Base-by-base conservation (phyloP, 2,888 invertebrate genomes). In the Cancer borealis region DNA sequence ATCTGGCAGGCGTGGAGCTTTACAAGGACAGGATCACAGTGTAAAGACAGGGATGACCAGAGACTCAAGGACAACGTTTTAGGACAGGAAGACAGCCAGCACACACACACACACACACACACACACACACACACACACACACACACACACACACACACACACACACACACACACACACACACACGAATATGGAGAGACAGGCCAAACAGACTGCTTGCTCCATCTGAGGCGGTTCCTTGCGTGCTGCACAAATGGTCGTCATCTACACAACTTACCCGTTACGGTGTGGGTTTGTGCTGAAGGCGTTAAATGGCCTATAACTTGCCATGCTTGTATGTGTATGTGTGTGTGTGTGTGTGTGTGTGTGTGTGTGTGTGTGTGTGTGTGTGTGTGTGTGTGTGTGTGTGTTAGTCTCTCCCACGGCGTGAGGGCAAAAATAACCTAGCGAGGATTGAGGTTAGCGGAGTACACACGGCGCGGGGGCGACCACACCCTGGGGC, bases 341-440 rank as follows among this genome's bases (percentile, higher is more conserved):
- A 21, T 66, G 60, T 66, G 60, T 66, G 60, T 66, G 54, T 66
- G 60, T 66, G 60, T 66, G 60, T 66, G 60, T 66, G 66, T n/a
- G 66, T 73, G 66, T 73, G 66, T 73, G 66, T 73, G 66, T 73
- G 26, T 26, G 73, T 73, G 73, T 73, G 73, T 73, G 73, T 73
- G 73, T 73, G 73, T 73, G 73, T 73, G 73, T 73, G 73, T 73
- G 73, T 73, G 73, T 73, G 73, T 73, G 73, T 84, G 84, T 39
- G 84, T 39, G 84, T 84, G 84, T 84, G 10, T 39, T 84, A 84
- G 84, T 84, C 39, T 17, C 84, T 84, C 84, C 84, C 39, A 14
- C 39, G 17, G n/a, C 39, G 84, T 84, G 39, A 84, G 17, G 39
- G 30, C 84, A 84, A 84, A 84, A 84, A 84, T 84, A 84, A 84